Base-by-base conservation (phyloP, 2,113 vertebrate species). In the Platichthys flesus region DNA sequence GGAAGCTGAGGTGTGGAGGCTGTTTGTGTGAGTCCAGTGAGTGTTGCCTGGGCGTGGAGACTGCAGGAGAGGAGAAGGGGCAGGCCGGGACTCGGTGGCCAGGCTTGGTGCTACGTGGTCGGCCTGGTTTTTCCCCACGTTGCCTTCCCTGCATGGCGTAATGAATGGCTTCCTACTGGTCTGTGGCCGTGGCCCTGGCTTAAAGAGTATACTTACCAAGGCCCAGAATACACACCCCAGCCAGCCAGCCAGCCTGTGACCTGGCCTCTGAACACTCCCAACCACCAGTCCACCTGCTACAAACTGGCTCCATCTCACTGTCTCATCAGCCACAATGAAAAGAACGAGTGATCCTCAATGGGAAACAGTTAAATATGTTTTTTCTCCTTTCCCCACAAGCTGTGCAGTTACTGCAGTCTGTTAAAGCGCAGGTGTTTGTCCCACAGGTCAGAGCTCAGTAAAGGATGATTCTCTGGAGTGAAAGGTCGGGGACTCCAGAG, bases 91-190 rank as follows among this genome's bases (percentile, higher is more conserved):
- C 88, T 86, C 87, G 1, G 92, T 67, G 88, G 85, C 88, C 91
- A 86, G 82, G 87, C 81, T 86, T 84, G 90, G 88, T 92, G 92
- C 91, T 92, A 89, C 79, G 90, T 89, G 92, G 92, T 93, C 85
- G 76, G 85, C 79, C 88, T 92, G 90, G 91, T 91, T 93, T 93
- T 92, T 87, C 90, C 90, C 91, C 88, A 88, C 77, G 88, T 91
- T 92, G 89, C 89, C 90, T 93, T 90, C 88, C 86, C 84, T 91
- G 92, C 79, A 73, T 78, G 68, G 85, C 69, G 77, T 93, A 94
- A 94, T 94, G 92, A 94, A 93, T 94, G 90, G 93, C 94, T 94
- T 94, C 93, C 94, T 93, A 88, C 86, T 91, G 91, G 92, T 91
- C 85, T 93, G 92, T 91, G 91, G 92, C 90, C 79, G 64, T 84